Conservation (phyloP, 2,888 invertebrate genomes). For the Spisula subtruncata region DNA sequence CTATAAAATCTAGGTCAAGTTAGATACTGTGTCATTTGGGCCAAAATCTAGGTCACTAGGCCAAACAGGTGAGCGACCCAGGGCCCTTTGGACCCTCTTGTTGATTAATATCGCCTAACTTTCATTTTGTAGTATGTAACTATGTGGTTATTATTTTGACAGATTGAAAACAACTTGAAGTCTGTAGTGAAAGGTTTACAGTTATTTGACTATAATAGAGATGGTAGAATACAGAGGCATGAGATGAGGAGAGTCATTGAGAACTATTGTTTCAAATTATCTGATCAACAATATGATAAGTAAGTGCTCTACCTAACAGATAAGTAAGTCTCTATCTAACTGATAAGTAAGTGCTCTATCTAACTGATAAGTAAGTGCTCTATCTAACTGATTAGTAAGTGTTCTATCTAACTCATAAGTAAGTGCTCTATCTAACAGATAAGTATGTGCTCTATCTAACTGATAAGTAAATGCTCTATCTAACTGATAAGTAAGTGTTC, state of each 20-base stretch:
- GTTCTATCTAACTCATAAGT: too few species aligned
- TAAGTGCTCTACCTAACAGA: constrained; percentile 72
- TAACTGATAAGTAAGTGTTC: constrained; percentile 4
- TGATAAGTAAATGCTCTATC: not conserved
- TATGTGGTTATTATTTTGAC: constrained; percentile 21
- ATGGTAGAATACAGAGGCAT: constrained; percentile 86
- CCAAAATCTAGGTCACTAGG: too few species aligned
- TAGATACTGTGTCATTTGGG: too few species aligned
- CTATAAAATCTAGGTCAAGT: too few species aligned
- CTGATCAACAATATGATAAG: constrained; percentile 87
- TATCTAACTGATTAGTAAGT: constrained; percentile 87
- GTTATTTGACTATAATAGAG: constrained; percentile 87
- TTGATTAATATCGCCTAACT: too few species aligned
- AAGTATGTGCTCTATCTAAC: constrained; percentile 15
- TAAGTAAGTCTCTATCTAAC: too few species aligned
- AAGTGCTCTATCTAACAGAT: not conserved
- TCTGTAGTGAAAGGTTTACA: constrained; percentile 84
- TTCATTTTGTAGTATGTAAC: too few species aligned
- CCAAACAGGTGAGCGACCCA: too few species aligned
- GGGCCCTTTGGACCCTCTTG: too few species aligned
- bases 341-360: constrained; percentile 87
- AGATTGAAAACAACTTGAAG: constrained; percentile 82
- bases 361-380: constrained; percentile 87
- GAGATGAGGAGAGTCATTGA: constrained; percentile 86
- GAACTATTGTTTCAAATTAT: constrained; percentile 86